These are phyloP conservation scores for Phaethon lepturus DNA, from an alignment of 2,113 vertebrate species.

Conservation along the genomic window DNA sequence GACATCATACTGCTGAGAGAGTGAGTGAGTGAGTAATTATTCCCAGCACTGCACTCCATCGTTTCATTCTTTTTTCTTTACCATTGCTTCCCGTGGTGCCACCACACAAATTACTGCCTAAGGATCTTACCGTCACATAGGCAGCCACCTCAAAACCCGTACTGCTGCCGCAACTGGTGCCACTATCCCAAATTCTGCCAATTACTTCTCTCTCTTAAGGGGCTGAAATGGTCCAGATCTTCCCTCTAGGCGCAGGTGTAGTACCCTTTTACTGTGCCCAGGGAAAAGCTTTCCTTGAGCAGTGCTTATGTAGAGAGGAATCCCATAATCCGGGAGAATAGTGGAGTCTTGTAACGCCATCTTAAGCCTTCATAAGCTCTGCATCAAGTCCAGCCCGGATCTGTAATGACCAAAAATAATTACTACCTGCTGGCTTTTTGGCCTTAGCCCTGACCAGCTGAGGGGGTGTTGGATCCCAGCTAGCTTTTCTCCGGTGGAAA, in stretches of 20 bases:
- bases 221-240: not conserved
- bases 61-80: not conserved
- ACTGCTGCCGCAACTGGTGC: not conserved
- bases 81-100: not conserved
- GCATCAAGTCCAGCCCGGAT: not conserved
- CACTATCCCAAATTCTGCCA: not conserved
- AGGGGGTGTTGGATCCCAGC: not conserved
- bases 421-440: not conserved
- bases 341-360: not conserved
- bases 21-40: conserved; percentile 89
- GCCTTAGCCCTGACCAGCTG: not conserved
- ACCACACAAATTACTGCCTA: not conserved
- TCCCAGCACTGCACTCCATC: not conserved
- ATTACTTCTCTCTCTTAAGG: not conserved
- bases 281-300: not conserved
- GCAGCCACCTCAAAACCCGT: not conserved
- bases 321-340: not conserved
- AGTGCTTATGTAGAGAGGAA: not conserved
- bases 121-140: accelerated
- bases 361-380: not conserved
- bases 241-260: not conserved
- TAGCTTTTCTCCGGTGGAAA: not conserved
- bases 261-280: not conserved
- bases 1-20: conserved; percentile 90
- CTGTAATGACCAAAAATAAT: not conserved